Percentiles rank a stretch among this genome's conserved stretches.
Evolutionary conservation across 2,797 vertebrate genomes (phyloP).

Genomic region (Melanotaenia parkinsoni): DNA sequence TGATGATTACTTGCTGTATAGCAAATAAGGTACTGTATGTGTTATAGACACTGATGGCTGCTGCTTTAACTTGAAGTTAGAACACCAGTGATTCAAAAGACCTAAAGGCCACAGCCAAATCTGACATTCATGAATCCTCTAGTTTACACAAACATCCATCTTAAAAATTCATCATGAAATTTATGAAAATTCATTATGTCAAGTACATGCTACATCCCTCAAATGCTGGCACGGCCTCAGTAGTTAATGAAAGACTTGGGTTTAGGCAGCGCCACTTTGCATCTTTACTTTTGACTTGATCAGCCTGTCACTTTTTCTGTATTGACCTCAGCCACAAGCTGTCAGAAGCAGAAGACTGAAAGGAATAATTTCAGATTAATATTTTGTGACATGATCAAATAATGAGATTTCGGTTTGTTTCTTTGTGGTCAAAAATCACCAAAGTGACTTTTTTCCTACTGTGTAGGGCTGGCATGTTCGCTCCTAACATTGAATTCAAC

Average conservation of each 20-base stretch:
- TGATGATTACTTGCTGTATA: too few relatives aligned
- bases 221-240: neutral
- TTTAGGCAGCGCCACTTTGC: neutral
- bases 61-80: neutral
- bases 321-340: constrained; percentile 9
- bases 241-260: neutral
- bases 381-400: constrained; percentile 6
- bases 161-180: neutral
- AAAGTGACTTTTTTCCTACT: neutral
- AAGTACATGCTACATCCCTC: neutral
- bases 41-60: neutral
- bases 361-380: constrained; percentile 9
- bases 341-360: neutral
- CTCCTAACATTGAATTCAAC: constrained; percentile 43
- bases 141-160: neutral
- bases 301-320: neutral
- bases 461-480: neutral
- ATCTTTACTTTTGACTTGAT: constrained; percentile 4
- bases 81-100: constrained; percentile 30
- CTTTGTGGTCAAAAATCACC: neutral
- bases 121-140: neutral
- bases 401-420: constrained; percentile 1
- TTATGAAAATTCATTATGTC: neutral
- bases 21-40: too few relatives aligned
- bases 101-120: constrained; percentile 41